Base-by-base conservation (phyloP, 2,888 invertebrate species). In the Halictus ligatus region DNA sequence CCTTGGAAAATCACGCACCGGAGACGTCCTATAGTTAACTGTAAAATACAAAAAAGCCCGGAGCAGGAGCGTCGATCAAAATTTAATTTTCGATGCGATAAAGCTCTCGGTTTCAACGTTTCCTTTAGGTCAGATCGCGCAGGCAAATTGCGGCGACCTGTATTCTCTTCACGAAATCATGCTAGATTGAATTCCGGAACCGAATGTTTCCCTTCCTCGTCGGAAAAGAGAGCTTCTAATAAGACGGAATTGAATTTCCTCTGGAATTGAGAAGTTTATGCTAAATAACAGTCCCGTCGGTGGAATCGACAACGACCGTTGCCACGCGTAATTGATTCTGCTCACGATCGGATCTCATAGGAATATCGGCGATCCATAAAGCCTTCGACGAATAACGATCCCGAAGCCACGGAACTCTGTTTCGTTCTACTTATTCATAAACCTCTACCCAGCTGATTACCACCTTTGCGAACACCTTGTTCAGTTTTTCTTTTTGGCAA, bases 31-130 rank as follows among this genome's bases (percentile, higher is more conserved):
- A 12, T 12, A 43, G n/a, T 43, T 12, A 21, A 21, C 21, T 54
- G 25, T 13, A 35, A 25, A 60, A 48, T 54, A 21, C 10, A 35
- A 25, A 60, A 48, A n/a, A 29, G 1, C n/a, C 46, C 46, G 40
- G 8, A 15, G 71, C 64, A 54, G 73, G 43, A 25, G 54, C 10
- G 73, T 43, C n/a, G 54, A 75, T 76, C 73, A 83, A 79, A 79
- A 79, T 75, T 76, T 73, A 46, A 81, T 81, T 60, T 73, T 15
- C 12, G 13, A 15, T 18, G 21, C 48, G 74, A 74, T 54, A 25
- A 8, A 10, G 46, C 3, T 46, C 29, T 46, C 40, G 40, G 21
- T 50, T 72, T 29, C 10, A 29, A n/a, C 54, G 12, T 50, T 72
- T 8, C 13, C 25, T 2, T 29, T 7, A 1, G 15, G 13, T 12